These are phyloP conservation scores for Pyrrhura leucotis DNA, from an alignment of 2,797 vertebrate species.

Conservation along the genomic window DNA sequence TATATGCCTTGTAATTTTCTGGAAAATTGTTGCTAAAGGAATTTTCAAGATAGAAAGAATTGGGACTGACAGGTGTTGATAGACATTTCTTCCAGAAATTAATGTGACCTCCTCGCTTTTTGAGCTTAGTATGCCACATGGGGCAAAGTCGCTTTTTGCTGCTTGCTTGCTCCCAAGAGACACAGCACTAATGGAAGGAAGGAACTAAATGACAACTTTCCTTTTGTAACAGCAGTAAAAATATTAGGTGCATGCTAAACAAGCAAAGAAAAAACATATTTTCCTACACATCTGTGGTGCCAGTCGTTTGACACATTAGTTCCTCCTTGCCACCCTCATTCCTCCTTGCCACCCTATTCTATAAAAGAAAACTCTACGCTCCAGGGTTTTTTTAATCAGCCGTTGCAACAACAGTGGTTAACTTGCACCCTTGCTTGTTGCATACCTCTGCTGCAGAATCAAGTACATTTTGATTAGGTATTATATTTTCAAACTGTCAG, in stretches of 20 bases:
- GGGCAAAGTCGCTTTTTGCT: not conserved
- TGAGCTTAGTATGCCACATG: not conserved
- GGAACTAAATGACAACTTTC: not conserved
- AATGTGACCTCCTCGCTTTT: not conserved
- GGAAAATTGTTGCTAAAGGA: not conserved
- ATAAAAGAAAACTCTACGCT: not conserved
- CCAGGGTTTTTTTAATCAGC: not conserved
- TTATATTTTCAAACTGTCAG: not conserved
- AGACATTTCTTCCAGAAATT: not conserved
- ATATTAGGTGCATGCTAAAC: accelerated
- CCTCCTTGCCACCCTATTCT: not conserved
- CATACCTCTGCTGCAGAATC: not conserved
- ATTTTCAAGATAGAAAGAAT: not conserved
- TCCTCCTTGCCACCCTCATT: not conserved
- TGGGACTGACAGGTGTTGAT: not conserved
- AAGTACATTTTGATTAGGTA: not conserved
- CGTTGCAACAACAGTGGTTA: not conserved
- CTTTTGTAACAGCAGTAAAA: not conserved
- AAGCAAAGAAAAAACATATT: not conserved
- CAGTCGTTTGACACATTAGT: not conserved
- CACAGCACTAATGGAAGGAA: not conserved
- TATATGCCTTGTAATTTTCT: not conserved
- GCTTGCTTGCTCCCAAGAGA: not conserved
- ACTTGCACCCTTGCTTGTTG: not conserved
- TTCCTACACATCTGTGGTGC: not conserved